Percentiles rank a stretch among this genome's conserved stretches.
phyloP scores from a whole-genome alignment of 2,113 vertebrate species.

The Malurus melanocephalus region DNA sequence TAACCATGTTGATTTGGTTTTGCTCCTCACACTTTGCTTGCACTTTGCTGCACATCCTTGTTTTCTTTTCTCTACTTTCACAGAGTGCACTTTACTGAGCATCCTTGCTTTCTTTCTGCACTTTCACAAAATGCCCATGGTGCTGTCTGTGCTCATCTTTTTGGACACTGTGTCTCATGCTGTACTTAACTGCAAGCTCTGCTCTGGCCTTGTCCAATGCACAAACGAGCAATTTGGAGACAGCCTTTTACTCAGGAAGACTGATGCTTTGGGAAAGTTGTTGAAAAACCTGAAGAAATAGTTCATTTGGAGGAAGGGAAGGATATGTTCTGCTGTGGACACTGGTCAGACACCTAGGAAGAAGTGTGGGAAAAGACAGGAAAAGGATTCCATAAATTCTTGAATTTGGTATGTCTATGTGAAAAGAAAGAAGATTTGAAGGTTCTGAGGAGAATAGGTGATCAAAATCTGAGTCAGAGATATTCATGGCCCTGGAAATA shows the following conservation, averaged over 20 bases:
- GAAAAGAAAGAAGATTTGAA: not conserved
- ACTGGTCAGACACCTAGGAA: not conserved
- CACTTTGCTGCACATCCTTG: not conserved
- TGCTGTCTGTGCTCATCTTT: not conserved
- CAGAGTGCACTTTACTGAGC: not conserved
- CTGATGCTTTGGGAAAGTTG: not conserved
- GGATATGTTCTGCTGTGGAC: not conserved
- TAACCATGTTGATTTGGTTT: not conserved
- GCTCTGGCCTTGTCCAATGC: not conserved
- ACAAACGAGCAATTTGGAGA: not conserved
- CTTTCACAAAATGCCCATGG: not conserved
- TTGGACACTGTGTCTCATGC: too few species aligned
- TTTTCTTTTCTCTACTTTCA: not conserved
- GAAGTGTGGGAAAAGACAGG: not conserved
- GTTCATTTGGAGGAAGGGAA: not conserved
- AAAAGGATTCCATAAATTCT: not conserved
- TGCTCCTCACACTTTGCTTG: constrained; percentile 6
- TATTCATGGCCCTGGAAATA: not conserved
- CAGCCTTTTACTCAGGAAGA: not conserved
- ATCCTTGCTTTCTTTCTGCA: not conserved
- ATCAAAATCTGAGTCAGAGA: not conserved
- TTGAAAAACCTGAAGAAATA: not conserved
- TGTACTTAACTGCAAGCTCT: not conserved
- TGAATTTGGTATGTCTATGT: not conserved
- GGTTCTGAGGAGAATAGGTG: not conserved